Base-by-base conservation (phyloP, 1,140 invertebrate genomes). In the Drosophila pseudoananassae region DNA sequence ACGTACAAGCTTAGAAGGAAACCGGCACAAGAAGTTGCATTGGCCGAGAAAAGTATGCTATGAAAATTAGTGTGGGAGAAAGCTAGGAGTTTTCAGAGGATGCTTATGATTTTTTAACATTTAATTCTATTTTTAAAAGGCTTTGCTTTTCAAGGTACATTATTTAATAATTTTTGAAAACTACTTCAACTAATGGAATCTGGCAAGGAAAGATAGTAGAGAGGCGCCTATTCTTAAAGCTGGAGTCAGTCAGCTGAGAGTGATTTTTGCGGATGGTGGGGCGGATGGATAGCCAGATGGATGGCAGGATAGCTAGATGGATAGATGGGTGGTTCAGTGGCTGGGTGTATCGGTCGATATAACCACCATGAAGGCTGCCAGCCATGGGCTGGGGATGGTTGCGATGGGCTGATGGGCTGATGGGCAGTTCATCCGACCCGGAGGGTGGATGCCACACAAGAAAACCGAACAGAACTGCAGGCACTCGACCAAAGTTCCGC, bases 381-480 rank as follows among this genome's bases (percentile, higher is more conserved):
- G 12, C 10, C 40, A 9, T 43, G 40, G 40, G 33, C 12, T 36
- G 47, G 54, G 5, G 25, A 7, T 27, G 25, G 23, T 49, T 20
- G 29, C 1, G 31, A 31, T 10, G 15, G 43, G 9, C 17, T 17
- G 43, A 9, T 43, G 38, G n/a, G 9, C 47, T 54, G 33, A 45
- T 73, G 77, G 76, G 23, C 76, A 78, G 76, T 60, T 68, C 53
- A 53, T 38, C 36, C 17, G 45, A 25, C 10, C 14, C 6, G 40
- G 29, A 27, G 49, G 43, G 63, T 50, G 55, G 46, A 14, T 43
- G 40, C 40, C 40, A 43, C 59, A 46, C 17, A 46, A 46, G 43
- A 58, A 50, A 36, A 15, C 15, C 17, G 9, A 46, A 46, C 43
- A 10, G 58, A 71, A 81, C 50, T 79, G 64, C 64, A 70, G 52